These are phyloP conservation scores for Dryadula phaetusa DNA, from an alignment of 2,888 invertebrate species.

Conservation along the genomic window DNA sequence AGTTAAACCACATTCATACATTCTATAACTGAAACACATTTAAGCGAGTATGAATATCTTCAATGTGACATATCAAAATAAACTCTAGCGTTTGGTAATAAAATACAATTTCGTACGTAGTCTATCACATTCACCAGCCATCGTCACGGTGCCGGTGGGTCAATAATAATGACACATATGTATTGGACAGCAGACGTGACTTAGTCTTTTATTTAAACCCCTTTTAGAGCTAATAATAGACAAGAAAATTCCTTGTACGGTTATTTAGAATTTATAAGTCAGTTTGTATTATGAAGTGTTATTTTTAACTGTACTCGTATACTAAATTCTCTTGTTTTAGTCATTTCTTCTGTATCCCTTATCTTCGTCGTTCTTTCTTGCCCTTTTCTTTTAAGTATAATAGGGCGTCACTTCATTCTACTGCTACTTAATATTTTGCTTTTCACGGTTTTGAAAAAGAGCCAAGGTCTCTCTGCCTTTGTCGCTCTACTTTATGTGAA, in stretches of 20 bases:
- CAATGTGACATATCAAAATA: neutral
- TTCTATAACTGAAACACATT: constrained; percentile 3
- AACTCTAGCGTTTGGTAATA: constrained; percentile 12
- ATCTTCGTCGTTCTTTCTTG: too few relatives aligned
- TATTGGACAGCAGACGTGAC: constrained; percentile 29
- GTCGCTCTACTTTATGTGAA: too few relatives aligned
- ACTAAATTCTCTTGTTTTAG: too few relatives aligned
- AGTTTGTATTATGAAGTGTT: neutral
- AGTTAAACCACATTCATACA: constrained; percentile 1
- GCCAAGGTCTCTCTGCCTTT: too few relatives aligned
- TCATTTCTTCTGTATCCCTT: too few relatives aligned
- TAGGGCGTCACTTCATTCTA: too few relatives aligned
- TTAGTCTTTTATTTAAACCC: constrained; percentile 27
- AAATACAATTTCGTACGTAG: neutral
- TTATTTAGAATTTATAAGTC: constrained; percentile 12
- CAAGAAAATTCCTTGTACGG: neutral
- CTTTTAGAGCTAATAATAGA: constrained; percentile 30
- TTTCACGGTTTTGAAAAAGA: too few relatives aligned
- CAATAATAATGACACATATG: constrained; percentile 35
- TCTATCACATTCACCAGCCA: too few relatives aligned
- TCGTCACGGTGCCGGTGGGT: constrained; percentile 17
- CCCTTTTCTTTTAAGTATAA: too few relatives aligned
- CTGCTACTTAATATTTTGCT: too few relatives aligned
- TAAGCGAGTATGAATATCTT: neutral
- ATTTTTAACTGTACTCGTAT: too few relatives aligned